Evolutionary conservation across 2,113 vertebrate species (phyloP).

Genomic region (Misgurnus mizolepis): DNA sequence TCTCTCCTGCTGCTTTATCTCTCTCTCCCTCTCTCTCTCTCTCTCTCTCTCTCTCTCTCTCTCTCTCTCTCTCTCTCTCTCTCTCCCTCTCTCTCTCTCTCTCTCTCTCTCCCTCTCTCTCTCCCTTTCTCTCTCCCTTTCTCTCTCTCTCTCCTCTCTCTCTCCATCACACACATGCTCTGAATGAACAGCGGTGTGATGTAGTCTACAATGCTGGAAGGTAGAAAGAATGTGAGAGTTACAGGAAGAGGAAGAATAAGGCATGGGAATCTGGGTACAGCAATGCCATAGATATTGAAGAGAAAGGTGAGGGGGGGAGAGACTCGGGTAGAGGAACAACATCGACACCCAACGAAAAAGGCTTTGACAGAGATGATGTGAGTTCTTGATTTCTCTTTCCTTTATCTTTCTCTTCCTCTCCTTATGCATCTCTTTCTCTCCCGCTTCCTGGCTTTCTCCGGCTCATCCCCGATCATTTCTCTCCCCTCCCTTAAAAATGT

Average conservation of each 20-base stretch:
- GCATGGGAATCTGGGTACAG: slow-evolving; percentile 27
- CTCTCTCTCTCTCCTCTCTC: slow-evolving; percentile 29
- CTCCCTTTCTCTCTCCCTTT: slow-evolving; percentile 40
- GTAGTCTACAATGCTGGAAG: slow-evolving; percentile 62
- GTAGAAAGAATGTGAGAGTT: slow-evolving; percentile 35
- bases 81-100: slow-evolving; percentile 31
- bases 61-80: too few relatives aligned
- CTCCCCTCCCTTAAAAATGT: slow-evolving; percentile 51
- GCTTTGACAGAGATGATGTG: slow-evolving; percentile 79
- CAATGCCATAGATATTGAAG: slow-evolving; percentile 40
- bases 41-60: slow-evolving; percentile 42
- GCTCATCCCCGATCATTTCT: slow-evolving; percentile 45
- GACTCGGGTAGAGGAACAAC: slow-evolving; percentile 58
- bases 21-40: not conserved
- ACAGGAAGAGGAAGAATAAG: slow-evolving; percentile 29
- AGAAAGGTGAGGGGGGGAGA: slow-evolving; percentile 47
- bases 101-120: slow-evolving; percentile 24
- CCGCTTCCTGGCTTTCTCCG: slow-evolving; percentile 7
- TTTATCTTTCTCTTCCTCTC: slow-evolving; percentile 42
- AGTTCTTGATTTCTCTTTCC: slow-evolving; percentile 61
- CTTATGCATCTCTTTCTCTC: slow-evolving; percentile 18
- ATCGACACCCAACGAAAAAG: slow-evolving; percentile 65
- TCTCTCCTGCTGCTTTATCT: slow-evolving; percentile 21
- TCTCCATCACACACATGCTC: slow-evolving; percentile 51
- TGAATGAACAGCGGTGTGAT: slow-evolving; percentile 60